A percentile compares a stretch with the other conserved stretches of the same genome.
phyloP scores from a whole-genome alignment of 2,797 vertebrate genomes.

The Melanotaenia parkinsoni region DNA sequence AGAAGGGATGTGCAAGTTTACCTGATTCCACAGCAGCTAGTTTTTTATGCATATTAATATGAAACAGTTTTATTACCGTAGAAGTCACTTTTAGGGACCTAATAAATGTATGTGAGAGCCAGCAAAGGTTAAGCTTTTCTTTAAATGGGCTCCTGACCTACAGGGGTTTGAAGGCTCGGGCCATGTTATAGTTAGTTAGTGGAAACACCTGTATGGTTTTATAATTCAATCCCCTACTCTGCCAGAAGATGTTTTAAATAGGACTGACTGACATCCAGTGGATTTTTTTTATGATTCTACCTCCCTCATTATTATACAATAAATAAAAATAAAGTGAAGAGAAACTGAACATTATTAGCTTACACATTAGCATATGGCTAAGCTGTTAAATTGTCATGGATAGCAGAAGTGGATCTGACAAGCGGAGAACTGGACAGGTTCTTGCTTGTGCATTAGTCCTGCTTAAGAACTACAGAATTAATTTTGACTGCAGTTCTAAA shows the following conservation, averaged over 20 bases:
- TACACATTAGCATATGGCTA: neutral
- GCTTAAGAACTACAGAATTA: neutral
- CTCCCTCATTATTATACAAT: neutral
- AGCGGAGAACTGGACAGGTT: neutral
- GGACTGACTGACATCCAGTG: neutral
- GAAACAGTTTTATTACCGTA: neutral
- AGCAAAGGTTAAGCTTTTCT: neutral
- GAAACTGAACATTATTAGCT: neutral
- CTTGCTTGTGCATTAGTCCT: neutral
- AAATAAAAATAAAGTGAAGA: neutral
- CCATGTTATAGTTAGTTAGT: neutral
- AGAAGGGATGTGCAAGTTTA: neutral
- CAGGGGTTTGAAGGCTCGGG: neutral
- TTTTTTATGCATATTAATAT: neutral
- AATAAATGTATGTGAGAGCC: neutral
- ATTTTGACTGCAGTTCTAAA: neutral
- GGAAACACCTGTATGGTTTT: no score
- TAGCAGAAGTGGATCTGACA: neutral
- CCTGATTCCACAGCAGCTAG: neutral
- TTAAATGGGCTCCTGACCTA: neutral
- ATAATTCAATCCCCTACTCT: neutral
- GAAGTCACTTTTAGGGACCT: slow-evolving; percentile 2
- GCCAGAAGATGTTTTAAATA: neutral
- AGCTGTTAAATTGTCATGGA: neutral
- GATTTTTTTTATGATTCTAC: neutral